Conservation (phyloP, 1,140 invertebrate species). For the Nebria ingens region DNA sequence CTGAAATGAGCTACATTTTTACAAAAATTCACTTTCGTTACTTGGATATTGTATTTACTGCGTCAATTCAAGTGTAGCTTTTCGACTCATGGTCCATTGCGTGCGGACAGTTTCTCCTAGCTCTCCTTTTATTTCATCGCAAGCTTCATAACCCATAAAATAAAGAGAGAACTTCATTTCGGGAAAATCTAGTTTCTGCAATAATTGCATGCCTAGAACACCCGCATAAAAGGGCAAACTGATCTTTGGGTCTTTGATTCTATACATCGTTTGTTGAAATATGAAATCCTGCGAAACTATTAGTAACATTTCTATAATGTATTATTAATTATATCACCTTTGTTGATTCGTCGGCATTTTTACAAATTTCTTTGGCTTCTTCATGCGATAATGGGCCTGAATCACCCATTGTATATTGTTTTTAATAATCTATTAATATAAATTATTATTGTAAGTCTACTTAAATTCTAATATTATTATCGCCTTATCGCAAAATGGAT, state of each 20-base stretch:
- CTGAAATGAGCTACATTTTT: constrained; percentile 42
- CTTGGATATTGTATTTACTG: constrained; percentile 53
- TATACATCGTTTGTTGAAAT: constrained; percentile 93
- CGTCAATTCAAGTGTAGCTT: constrained; percentile 85
- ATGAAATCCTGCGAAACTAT: constrained; percentile 63
- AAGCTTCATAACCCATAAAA: constrained; percentile 85
- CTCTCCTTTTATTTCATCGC: constrained; percentile 61
- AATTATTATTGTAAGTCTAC: too few relatives aligned
- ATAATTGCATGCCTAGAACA: constrained; percentile 80
- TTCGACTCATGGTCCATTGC: constrained; percentile 69
- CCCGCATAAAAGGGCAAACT: constrained; percentile 85
- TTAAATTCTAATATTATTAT: too few relatives aligned
- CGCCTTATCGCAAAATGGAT: too few relatives aligned
- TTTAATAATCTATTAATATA: too few relatives aligned
- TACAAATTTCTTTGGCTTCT: constrained; percentile 54
- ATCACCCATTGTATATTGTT: constrained; percentile 25
- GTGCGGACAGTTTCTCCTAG: constrained; percentile 46
- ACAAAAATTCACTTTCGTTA: not conserved
- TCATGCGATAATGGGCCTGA: constrained; percentile 38
- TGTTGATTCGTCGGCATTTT: constrained; percentile 47
- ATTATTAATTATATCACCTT: constrained; percentile 38
- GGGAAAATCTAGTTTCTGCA: constrained; percentile 83
- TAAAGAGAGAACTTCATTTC: constrained; percentile 85
- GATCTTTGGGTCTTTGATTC: constrained; percentile 82
- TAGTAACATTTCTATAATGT: constrained; percentile 15